Evolutionary conservation across 2,113 vertebrate species (phyloP).

Genomic region (western clawed frog (Xenopus tropicalis)): DNA sequence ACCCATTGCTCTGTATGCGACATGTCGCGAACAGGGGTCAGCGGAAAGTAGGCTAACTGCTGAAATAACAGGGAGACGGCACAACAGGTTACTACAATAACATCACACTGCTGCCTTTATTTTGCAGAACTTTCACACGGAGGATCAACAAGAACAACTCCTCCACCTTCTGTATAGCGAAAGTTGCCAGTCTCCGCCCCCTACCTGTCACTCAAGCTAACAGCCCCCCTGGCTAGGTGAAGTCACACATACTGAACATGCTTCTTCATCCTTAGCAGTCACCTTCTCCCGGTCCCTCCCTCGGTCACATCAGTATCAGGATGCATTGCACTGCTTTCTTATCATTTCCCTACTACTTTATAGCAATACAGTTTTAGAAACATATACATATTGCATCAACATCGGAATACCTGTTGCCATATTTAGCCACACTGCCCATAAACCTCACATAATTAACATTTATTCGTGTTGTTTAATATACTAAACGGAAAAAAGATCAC

Average conservation of each 20-base stretch:
- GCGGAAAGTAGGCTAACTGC: slow-evolving; percentile 33
- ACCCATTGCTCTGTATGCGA: slow-evolving; percentile 89
- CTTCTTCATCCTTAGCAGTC: slow-evolving; percentile 40
- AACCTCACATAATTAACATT: too few relatives aligned
- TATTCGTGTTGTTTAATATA: too few relatives aligned
- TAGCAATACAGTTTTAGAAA: background rate
- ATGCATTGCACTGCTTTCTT: too few relatives aligned
- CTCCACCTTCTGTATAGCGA: background rate
- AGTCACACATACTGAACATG: slow-evolving; percentile 46
- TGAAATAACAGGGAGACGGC: background rate
- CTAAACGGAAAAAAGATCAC: too few relatives aligned
- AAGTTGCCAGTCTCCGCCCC: slow-evolving; percentile 13
- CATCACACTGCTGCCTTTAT: background rate
- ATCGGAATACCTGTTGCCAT: too few relatives aligned
- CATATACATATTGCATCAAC: background rate
- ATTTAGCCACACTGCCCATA: too few relatives aligned
- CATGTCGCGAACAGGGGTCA: slow-evolving; percentile 76
- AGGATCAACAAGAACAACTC: background rate
- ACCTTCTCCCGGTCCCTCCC: slow-evolving; percentile 38
- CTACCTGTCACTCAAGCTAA: slow-evolving; percentile 3
- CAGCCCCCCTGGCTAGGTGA: slow-evolving; percentile 21
- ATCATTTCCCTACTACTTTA: too few relatives aligned
- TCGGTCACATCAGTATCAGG: too few relatives aligned
- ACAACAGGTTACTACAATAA: background rate
- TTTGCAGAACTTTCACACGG: background rate